Base-by-base conservation (phyloP, 2,113 vertebrate species). In the Seriola dumerili region DNA sequence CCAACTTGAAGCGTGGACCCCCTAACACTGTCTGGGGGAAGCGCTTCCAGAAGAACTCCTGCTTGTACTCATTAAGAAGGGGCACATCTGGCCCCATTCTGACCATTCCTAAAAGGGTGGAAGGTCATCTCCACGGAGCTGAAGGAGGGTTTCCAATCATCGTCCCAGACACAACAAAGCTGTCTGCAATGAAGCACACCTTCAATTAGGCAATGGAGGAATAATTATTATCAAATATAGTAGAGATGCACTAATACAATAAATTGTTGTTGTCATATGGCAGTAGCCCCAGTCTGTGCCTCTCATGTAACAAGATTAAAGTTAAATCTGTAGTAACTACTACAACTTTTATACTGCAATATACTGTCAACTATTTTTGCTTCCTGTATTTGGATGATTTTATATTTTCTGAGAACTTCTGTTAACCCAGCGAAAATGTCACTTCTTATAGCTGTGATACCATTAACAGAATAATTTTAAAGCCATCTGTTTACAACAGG, bases 21-120 rank as follows among this genome's bases (percentile, higher is more conserved):
- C 98, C 98, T 88, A 99, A 96, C 82, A 98, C 50, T 1, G 98
- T 99, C 93, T 99, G 98, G 40, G 97, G 97, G 92, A 99, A 97
- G 63, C 98, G 97, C 94, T 98, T 99, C 96, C 99, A 96, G 92
- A 99, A 97, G 96, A 99, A 99, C 93, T 99, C 97, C 94, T 99
- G 97, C 64, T 99, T 99, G 95, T 99, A 99, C 83, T 99, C 96
- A 72, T 99, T 99, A 90, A 99, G 97, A 90, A 99, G 96, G 91
- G 98, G 98, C 73, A 98, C 97, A 95, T 98, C 97, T 92, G 97
- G 97, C 96, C 98, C 98, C 98, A 99, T 99, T 89, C 96, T 99
- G 94, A 93, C 94, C 91, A 90, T 82, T 93, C 91, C 93, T 85
- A 34, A 84, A 78, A 86, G 90, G 86, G 88, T 91, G 65, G 90